Evolutionary conservation across 2,888 invertebrate species (phyloP), one percentile per base, ranked within the genome.

Genomic region (Syrphus vitripennis): DNA sequence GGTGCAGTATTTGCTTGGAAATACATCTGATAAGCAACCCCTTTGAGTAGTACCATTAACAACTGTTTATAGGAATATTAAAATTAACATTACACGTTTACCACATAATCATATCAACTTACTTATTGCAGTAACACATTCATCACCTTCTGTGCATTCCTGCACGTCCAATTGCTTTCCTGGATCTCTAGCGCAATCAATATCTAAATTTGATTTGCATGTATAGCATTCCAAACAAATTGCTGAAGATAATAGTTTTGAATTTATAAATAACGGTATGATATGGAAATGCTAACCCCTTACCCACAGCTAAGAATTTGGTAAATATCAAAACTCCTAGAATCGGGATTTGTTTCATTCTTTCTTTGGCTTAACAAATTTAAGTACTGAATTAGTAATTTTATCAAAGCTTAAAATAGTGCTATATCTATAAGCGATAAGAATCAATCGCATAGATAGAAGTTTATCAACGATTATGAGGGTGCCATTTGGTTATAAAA

Each of bases 161-260:
- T 90, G 89, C 45, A 91, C 91, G 14, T 89, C 89, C 70, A 91
- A 79, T 53, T 91, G 90, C 50, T 90, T 90, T 5, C 90, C 91
- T 0, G 91, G 91, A 3, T 89, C 89, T 10, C 90, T 91, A 14
- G 90, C 91, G 59, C 91, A 90, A 50, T 90, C 90, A 0, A 86
- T 31, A 63, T 90, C 89, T 67, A 89, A 87, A 10, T 89, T 88
- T 12, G 91, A 91, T 34, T 89, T 88, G 70, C 91, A 91, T 57
- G 88, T 79, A 70, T 91, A 91, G 71, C 91, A 91, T 55, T 91
- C 91, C 45, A 91, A 76, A 0, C 63, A 26, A 31, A 4, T 24
- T 9, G 34, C 86, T 86, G 48, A 10, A 40, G 14, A 70, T 31
- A 1, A 40, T 7, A 26, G 40, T 14, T n/a, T 10, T 26, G 48